Base-by-base conservation (phyloP, 2,797 vertebrate genomes). In the Oreochromis grahami region DNA sequence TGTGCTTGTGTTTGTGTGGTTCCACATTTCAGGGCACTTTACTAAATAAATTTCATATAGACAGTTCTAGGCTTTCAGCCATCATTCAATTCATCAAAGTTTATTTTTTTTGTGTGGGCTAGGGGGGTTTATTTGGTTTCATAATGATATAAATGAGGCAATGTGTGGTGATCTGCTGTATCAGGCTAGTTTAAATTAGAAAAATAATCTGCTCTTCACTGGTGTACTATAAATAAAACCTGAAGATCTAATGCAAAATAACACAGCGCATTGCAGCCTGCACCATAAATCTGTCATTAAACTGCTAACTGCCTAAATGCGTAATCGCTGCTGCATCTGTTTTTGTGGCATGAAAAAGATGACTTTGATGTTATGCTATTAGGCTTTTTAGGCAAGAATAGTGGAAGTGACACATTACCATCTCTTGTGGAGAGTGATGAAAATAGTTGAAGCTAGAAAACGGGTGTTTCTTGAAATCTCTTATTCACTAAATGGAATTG, bases 401-500 rank as follows among this genome's bases (percentile, higher is more conserved):
- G 77, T 82, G 51, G 91, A 88, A 86, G 43, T 84, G 86, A 87
- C 79, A 89, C 81, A 89, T 88, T 87, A 79, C 72, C 45, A 60
- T 81, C 38, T 83, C 78, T 86, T 76, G 43, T 74, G 70, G 1
- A 50, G 43, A 83, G 85, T 15, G 15, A 21, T 41, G 65, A 86
- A 74, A 89, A 79, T 82, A 85, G 51, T 79, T 77, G 53, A 68
- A 60, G 84, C 83, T 84, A 77, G 84, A 86, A 91, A 88, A 89
- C 77, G 70, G 76, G 70, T 76, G 79, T 89, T 91, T 85, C 55
- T 72, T 76, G 68, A 83, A 68, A 86, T 88, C 45, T 83, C 81
- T 94, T 87, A 87, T 94, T 93, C 89, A 53, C 77, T 91, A 90
- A 95, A 93, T 92, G 80, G 88, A 77, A 74, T 77, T 91, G 85